Percentiles rank a stretch among this genome's conserved stretches.
Conservation (phyloP, 2,113 vertebrate genomes). For the Lynx canadensis region DNA sequence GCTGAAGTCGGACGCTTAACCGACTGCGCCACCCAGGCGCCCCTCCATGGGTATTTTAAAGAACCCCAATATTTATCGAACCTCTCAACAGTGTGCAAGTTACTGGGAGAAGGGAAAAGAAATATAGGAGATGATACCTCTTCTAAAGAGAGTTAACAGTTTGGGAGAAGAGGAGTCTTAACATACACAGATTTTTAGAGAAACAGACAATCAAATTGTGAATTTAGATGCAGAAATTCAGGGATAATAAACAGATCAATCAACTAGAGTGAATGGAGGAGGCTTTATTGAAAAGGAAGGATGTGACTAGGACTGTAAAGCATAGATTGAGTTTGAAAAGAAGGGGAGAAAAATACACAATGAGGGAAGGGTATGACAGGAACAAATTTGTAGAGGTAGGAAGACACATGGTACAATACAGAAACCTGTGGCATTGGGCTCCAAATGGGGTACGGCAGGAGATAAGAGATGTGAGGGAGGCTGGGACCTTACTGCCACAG, state of each 20-base stretch:
- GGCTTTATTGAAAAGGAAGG: background rate
- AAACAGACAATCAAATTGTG: background rate
- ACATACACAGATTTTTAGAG: background rate
- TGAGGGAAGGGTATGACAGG: background rate
- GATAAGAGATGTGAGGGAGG: background rate
- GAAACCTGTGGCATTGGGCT: background rate
- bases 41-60: constrained; percentile 42
- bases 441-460: background rate
- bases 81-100: background rate
- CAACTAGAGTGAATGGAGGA: background rate
- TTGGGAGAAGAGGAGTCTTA: background rate
- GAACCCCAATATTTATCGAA: background rate
- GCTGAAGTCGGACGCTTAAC: no score
- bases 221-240: background rate
- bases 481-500: background rate
- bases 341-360: background rate
- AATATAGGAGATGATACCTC: background rate
- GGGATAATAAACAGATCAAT: background rate
- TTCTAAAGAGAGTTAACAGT: background rate
- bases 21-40: no score
- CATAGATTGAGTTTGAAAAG: background rate
- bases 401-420: background rate
- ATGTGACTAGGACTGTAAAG: background rate
- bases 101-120: background rate
- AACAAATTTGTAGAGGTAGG: background rate